Conservation (phyloP, 2,113 vertebrate species). For the Muntiacus reevesi region DNA sequence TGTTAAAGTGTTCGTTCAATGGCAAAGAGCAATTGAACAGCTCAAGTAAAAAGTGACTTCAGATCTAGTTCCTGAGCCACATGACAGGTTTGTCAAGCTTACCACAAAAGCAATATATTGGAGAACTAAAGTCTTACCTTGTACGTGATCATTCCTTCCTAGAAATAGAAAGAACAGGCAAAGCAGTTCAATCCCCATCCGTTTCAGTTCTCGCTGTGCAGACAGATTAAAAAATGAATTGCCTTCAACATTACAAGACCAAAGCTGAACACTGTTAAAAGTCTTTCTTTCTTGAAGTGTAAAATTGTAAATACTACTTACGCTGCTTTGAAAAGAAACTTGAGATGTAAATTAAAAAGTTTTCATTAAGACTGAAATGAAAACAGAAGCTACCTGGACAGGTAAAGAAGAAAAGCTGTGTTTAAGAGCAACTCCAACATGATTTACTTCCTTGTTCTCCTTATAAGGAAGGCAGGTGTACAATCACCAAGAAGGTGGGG, state of each 20-base stretch:
- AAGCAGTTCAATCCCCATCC: constrained; percentile 95
- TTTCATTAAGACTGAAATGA: constrained; percentile 77
- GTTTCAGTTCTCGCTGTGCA: constrained; percentile 87
- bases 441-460: constrained; percentile 93
- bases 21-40: constrained; percentile 50
- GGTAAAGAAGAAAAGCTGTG: constrained; percentile 78
- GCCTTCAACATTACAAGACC: constrained; percentile 50
- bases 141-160: constrained; percentile 87
- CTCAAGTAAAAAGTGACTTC: constrained; percentile 53
- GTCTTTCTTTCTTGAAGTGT: constrained; percentile 51
- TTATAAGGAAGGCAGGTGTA: constrained; percentile 90
- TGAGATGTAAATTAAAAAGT: constrained; percentile 62
- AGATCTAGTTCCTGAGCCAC: constrained; percentile 54
- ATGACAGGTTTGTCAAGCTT: constrained; percentile 59
- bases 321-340: constrained; percentile 69
- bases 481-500: constrained; percentile 77
- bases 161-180: constrained; percentile 90
- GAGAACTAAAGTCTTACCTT: constrained; percentile 87
- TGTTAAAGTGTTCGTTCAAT: constrained; percentile 31
- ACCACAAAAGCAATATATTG: constrained; percentile 31
- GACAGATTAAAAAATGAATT: constrained; percentile 82
- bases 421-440: constrained; percentile 76
- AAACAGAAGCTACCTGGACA: constrained; percentile 84
- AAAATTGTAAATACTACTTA: constrained; percentile 68
- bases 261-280: constrained; percentile 68